phyloP scores from a whole-genome alignment of 2,797 vertebrate genomes.

The Manis pentadactyla region DNA sequence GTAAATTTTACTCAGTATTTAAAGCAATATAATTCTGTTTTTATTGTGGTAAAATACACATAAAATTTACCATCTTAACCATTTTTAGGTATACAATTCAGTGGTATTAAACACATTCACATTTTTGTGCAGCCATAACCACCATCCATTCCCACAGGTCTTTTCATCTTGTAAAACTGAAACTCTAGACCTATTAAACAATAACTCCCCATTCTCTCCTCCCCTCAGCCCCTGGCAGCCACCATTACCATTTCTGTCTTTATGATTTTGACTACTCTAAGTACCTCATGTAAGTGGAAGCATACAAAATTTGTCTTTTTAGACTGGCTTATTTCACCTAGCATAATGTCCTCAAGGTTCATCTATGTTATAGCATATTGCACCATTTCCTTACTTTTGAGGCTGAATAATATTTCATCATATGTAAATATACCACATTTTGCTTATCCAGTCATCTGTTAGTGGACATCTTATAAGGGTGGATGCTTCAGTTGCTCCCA shows the following conservation, averaged over 20 bases:
- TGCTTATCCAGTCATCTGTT: not conserved
- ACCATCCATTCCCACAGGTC: not conserved
- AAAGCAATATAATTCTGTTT: not conserved
- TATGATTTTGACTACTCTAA: not conserved
- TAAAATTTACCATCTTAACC: not conserved
- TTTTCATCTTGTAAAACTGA: not conserved
- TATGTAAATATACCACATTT: not conserved
- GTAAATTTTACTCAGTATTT: constrained; percentile 16
- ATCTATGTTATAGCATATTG: not conserved
- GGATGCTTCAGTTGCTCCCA: not conserved
- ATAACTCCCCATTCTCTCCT: not conserved
- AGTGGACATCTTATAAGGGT: too few relatives aligned
- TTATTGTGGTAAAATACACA: not conserved
- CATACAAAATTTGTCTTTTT: not conserved
- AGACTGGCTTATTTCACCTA: not conserved
- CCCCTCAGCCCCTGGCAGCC: not conserved
- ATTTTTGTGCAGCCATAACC: not conserved
- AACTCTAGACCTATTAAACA: not conserved
- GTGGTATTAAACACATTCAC: not conserved
- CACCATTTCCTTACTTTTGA: not conserved
- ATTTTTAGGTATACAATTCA: not conserved
- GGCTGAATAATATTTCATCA: not conserved
- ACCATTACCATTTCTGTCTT: not conserved
- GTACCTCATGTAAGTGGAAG: not conserved
- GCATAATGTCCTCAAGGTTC: not conserved